Evolutionary conservation across 2,888 invertebrate species (phyloP).

Genomic region (Nyleta sp.): DNA sequence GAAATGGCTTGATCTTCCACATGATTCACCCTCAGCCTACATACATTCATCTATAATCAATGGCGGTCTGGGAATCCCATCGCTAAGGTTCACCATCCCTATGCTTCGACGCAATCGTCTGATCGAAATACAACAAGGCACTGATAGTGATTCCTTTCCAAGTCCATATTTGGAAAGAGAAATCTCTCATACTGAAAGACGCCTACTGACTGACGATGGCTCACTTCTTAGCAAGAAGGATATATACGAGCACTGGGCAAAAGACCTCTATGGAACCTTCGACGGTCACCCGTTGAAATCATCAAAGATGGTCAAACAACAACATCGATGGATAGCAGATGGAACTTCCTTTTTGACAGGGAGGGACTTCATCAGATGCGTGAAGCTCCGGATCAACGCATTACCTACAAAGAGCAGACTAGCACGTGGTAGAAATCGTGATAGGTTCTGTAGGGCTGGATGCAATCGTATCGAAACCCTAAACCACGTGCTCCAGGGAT

Average conservation of each 20-base stretch:
- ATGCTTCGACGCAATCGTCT: constrained; percentile 15
- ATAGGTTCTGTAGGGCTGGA: constrained; percentile 11
- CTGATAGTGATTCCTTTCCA: background rate
- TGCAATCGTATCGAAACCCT: constrained; percentile 13
- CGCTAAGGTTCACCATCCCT: constrained; percentile 41
- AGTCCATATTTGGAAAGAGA: background rate
- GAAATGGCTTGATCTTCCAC: constrained; percentile 73
- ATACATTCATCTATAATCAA: constrained; percentile 71
- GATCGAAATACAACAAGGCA: background rate
- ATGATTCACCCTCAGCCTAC: constrained; percentile 72
- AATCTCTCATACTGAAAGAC: background rate
- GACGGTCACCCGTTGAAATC: background rate
- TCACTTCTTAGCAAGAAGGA: background rate
- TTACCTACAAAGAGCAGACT: constrained; percentile 20
- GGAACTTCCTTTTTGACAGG: constrained; percentile 19
- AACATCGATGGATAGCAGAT: constrained; percentile 14
- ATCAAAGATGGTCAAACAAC: background rate
- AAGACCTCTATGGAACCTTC: background rate
- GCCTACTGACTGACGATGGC: background rate
- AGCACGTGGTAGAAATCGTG: background rate
- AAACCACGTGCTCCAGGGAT: constrained; percentile 43
- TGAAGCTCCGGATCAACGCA: constrained; percentile 40
- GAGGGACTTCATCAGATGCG: constrained; percentile 14
- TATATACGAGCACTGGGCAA: background rate
- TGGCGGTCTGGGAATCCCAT: constrained; percentile 70